A percentile compares a stretch with the other conserved stretches of the same genome.
These are phyloP conservation scores for Hylaeus anthracinus DNA, from an alignment of 1,140 invertebrate species.

Conservation along the genomic window DNA sequence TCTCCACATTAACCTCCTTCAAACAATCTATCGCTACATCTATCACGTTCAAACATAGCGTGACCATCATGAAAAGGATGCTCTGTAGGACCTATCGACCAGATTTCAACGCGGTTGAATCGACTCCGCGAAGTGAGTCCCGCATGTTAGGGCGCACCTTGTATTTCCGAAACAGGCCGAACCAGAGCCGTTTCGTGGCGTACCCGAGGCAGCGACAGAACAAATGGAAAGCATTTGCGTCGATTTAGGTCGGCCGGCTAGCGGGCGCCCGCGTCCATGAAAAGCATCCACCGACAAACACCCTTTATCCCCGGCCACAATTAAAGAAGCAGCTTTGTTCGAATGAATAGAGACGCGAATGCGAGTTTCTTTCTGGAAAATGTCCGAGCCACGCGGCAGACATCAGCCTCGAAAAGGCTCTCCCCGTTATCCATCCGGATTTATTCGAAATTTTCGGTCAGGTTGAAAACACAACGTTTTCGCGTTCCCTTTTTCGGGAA, in stretches of 20 bases:
- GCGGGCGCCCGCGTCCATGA: background rate
- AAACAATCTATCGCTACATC: too few species aligned
- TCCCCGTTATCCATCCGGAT: background rate
- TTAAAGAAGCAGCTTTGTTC: constrained; percentile 38
- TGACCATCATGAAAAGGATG: too few species aligned
- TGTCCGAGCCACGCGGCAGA: background rate
- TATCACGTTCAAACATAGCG: too few species aligned
- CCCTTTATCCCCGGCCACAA: constrained; percentile 29
- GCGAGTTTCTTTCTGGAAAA: constrained; percentile 2
- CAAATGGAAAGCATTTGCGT: constrained; percentile 36
- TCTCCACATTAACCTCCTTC: too few species aligned
- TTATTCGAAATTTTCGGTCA: constrained; percentile 3
- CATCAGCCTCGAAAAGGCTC: background rate
- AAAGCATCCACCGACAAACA: constrained; percentile 20
- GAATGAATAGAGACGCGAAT: constrained; percentile 1
- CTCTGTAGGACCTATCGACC: too few species aligned
- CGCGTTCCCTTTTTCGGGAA: too few species aligned
- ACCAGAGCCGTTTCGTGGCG: background rate
- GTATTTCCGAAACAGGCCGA: constrained; percentile 1
- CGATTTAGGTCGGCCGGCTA: constrained; percentile 29
- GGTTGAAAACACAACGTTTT: constrained; percentile 5
- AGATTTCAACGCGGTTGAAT: too few species aligned
- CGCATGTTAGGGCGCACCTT: too few species aligned
- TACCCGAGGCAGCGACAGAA: background rate
- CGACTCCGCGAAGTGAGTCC: too few species aligned